Evolutionary conservation across 2,888 invertebrate genomes (phyloP), one percentile per base, ranked within the genome.

Genomic region (Ophion obscuratus): DNA sequence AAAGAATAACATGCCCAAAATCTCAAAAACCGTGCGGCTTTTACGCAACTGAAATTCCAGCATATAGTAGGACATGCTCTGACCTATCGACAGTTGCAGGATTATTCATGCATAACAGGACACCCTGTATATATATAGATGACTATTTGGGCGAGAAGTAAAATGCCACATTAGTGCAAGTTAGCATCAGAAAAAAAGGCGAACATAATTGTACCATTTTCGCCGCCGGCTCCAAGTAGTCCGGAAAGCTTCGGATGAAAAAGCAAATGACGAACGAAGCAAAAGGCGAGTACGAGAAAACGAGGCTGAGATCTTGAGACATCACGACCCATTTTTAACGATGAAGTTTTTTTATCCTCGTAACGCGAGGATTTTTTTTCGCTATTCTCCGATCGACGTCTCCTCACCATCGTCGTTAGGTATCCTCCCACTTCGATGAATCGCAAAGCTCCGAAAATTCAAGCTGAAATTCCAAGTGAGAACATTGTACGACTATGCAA

Each of bases 311-410:
- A 59, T 86, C 84, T 84, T 79, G 86, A 86, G 78, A 86, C 81
- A 64, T 84, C 86, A 66, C 57, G 67, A 71, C 59, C 81, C 53
- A 79, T 84, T 81, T 81, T 86, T 84, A 86, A 84, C 84, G 84
- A 86, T 75, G 57, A 57, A 67, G n/a, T 59, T 31, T 31, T 31
- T 31, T 31, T 4, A 31, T 40, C 57, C 7, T 40, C 6, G 67
- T 40, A 73, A 67, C 81, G 74, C 74, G 70, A 40, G 14, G 4
- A 40, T 14, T 20, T 44, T 64, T 80, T 44, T 47, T 71, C 57
- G 7, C 17, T 11, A 11, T n/a, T 57, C 44, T 27, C 57, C 27
- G n/a, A 44, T 44, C 36, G 59, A 57, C 44, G n/a, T 44, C 6
- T 67, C 17, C 14, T 44, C n/a, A 24, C 31, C 4, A 36, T 10